Evolutionary conservation across 2,797 vertebrate species (phyloP).

Genomic region (Mallotus villosus): DNA sequence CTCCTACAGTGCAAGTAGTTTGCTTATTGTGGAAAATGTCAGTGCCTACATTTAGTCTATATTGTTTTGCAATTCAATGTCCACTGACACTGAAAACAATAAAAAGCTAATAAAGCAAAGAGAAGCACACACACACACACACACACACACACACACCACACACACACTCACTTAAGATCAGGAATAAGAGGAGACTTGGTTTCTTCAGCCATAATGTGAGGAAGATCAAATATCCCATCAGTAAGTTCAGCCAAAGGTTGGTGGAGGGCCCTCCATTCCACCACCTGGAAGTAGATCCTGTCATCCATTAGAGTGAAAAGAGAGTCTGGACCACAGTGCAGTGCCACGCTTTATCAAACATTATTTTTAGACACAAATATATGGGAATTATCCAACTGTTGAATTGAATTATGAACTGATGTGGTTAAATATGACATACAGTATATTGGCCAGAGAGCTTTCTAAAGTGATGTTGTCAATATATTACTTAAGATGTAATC

Average conservation of each 20-base stretch:
- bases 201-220: background rate
- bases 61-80: background rate
- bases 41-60: background rate
- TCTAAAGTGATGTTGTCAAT: no score
- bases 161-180: background rate
- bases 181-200: background rate
- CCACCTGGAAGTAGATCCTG: background rate
- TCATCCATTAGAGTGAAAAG: background rate
- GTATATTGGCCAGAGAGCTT: no score
- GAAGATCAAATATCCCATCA: conserved; percentile 19
- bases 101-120: no score
- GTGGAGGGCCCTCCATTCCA: background rate
- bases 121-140: background rate
- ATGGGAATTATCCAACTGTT: no score
- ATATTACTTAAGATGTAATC: no score
- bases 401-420: no score
- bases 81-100: background rate
- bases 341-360: no score
- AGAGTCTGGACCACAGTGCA: background rate
- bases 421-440: no score
- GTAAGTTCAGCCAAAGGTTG: conserved; percentile 37
- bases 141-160: conserved; percentile 2
- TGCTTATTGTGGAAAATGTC: background rate
- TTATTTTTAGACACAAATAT: no score
- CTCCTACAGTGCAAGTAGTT: background rate